Conservation (phyloP, 2,113 vertebrate genomes). For the Gopherus evgoodei region DNA sequence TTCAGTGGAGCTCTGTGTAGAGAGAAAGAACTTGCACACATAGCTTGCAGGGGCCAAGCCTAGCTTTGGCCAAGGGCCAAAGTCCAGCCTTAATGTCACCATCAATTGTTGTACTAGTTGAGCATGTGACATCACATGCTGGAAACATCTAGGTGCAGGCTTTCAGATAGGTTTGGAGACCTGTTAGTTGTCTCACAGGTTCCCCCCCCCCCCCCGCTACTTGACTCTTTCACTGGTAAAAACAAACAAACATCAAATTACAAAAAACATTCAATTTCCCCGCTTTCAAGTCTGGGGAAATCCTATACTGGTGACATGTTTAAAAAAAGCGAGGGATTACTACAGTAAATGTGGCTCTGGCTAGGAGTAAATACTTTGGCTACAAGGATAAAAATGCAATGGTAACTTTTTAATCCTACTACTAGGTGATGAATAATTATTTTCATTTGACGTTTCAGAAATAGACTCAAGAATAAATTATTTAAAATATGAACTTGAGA, state of each 20-base stretch:
- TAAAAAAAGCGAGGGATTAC: background rate
- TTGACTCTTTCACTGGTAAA: background rate
- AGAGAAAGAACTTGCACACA: background rate
- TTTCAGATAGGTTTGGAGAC: constrained; percentile 20
- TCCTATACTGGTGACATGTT: background rate
- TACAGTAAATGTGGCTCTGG: constrained; percentile 8
- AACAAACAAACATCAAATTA: background rate
- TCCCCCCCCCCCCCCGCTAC: background rate
- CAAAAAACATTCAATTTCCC: constrained; percentile 30
- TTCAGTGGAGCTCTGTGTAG: background rate
- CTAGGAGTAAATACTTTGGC: background rate
- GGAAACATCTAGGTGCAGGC: background rate
- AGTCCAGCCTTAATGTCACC: background rate
- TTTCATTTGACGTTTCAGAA: constrained; percentile 21
- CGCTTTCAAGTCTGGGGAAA: constrained; percentile 6
- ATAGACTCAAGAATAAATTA: background rate
- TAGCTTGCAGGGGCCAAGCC: background rate
- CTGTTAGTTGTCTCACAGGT: constrained; percentile 40
- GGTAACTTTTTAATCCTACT: background rate
- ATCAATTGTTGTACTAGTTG: background rate
- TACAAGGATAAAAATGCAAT: constrained; percentile 20
- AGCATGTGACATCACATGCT: background rate
- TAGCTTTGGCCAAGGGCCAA: background rate
- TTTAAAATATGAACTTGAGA: background rate
- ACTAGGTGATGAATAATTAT: background rate